Base-by-base conservation (phyloP, 53 echinoderm and acorn worm species). In the Arbacia lixula region DNA sequence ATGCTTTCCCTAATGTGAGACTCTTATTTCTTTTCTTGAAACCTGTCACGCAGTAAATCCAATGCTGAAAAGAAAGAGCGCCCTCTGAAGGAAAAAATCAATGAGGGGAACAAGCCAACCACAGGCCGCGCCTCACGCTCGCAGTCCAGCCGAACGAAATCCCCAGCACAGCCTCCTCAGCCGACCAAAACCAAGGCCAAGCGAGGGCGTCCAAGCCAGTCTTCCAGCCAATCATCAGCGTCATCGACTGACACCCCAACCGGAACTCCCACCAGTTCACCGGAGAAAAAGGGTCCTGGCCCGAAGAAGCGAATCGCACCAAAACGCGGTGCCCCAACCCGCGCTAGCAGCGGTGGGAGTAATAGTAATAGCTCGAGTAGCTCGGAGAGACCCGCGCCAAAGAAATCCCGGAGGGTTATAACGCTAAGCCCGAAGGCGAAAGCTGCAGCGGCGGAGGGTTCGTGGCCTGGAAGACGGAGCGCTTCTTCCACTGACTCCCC, bases 61-160 rank as follows among this genome's bases (percentile, higher is more conserved):
- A 1, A 34, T 10, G 69, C 69, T 60, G 88, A 71, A 24, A 72
- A 68, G 50, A 81, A 81, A 12, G 82, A 81, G 2, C 82, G 46
- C 32, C 62, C 82, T 6, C 82, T 81, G n/a, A 81, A 46, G n/a
- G 82, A 81, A 16, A 81, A 81, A 49, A 51, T 81, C 46, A 81
- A 81, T 32, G 82, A 81, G 62, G 82, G 82, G 43, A 81, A 81
- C 61, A 81, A 63, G 34, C 82, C 82, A 4, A 43, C 64, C 43
- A 41, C 82, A 21, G 62, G 64, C 5, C 39, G 82, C 6, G 21
- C 57, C 36, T 77, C 78, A 58, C 39, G 63, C 28, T 43, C 82
- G 41, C 37, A 81, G 82, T 1, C 62, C 19, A 40, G 42, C 2
- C 40, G 43, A 21, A 33, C 11, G 41, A 61, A 61, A 63, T 3